Evolutionary conservation across 2,797 vertebrate genomes (phyloP).

Genomic region (Psittacula echo): DNA sequence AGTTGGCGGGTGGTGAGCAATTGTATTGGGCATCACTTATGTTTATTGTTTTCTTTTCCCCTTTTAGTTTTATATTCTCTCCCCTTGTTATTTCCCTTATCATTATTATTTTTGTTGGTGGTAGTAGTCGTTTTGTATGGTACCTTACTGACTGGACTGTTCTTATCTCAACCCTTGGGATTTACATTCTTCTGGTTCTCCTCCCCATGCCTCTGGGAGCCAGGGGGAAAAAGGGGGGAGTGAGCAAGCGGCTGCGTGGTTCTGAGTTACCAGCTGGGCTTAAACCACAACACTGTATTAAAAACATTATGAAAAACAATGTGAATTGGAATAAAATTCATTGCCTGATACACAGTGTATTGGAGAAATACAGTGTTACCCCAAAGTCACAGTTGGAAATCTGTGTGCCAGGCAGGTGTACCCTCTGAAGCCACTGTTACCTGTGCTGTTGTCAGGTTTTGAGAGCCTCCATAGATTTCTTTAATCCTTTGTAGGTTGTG

Average conservation of each 20-base stretch:
- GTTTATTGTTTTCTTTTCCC: background rate
- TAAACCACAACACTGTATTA: background rate
- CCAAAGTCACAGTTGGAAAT: rapidly evolving
- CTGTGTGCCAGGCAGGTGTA: rapidly evolving
- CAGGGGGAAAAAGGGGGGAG: background rate
- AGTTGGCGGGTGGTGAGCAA: too few species aligned
- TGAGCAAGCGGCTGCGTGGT: too few species aligned
- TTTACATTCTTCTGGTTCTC: background rate
- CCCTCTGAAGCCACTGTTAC: background rate
- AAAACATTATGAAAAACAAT: background rate
- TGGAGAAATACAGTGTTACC: background rate
- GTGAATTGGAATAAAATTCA: background rate
- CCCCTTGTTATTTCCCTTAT: background rate
- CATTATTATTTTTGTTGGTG: background rate
- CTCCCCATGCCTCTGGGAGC: background rate
- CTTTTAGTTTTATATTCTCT: background rate
- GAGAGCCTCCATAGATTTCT: background rate
- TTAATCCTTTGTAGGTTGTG: background rate
- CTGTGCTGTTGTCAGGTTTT: background rate
- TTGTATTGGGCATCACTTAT: background rate
- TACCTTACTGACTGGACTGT: background rate
- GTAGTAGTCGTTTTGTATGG: background rate
- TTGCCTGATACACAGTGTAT: background rate
- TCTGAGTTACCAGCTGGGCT: background rate
- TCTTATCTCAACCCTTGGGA: background rate